phyloP scores from a whole-genome alignment of 1,140 invertebrate species.

The Orius insidiosus region DNA sequence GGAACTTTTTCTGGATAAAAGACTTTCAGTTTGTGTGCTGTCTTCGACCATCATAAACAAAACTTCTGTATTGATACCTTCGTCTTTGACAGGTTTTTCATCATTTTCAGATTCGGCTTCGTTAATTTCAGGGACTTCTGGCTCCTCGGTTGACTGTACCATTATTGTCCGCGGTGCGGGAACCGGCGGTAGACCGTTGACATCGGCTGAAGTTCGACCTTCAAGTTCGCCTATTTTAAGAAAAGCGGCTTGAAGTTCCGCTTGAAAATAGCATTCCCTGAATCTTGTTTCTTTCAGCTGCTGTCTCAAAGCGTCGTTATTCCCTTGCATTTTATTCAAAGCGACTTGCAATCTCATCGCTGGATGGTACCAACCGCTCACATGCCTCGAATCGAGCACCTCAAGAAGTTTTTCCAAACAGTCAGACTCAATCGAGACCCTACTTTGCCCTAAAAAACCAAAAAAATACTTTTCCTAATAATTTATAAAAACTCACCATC shows the following conservation, averaged over 20 bases:
- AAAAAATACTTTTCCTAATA: neutral
- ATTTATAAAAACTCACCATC: constrained; percentile 28
- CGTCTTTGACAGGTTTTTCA: neutral
- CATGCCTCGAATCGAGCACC: constrained; percentile 46
- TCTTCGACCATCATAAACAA: neutral
- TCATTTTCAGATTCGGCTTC: neutral
- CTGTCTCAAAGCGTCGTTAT: constrained; percentile 34
- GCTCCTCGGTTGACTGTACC: neutral
- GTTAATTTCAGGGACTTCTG: neutral
- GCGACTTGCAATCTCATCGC: constrained; percentile 52
- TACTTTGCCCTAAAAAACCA: constrained; percentile 26
- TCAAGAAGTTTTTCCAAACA: constrained; percentile 38
- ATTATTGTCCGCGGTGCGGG: constrained; percentile 8
- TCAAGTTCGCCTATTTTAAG: constrained; percentile 7
- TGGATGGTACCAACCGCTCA: constrained; percentile 56
- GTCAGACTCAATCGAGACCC: constrained; percentile 33
- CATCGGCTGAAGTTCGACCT: constrained; percentile 1
- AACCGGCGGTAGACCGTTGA: constrained; percentile 4
- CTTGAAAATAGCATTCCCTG: constrained; percentile 15
- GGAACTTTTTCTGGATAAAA: neutral
- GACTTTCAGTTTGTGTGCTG: neutral
- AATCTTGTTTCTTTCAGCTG: constrained; percentile 25
- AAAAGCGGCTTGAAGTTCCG: constrained; percentile 12
- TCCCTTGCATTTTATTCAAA: constrained; percentile 39
- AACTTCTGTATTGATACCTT: neutral